Conservation (phyloP, 2,797 vertebrate genomes). For the Eutrigla gurnardus region DNA sequence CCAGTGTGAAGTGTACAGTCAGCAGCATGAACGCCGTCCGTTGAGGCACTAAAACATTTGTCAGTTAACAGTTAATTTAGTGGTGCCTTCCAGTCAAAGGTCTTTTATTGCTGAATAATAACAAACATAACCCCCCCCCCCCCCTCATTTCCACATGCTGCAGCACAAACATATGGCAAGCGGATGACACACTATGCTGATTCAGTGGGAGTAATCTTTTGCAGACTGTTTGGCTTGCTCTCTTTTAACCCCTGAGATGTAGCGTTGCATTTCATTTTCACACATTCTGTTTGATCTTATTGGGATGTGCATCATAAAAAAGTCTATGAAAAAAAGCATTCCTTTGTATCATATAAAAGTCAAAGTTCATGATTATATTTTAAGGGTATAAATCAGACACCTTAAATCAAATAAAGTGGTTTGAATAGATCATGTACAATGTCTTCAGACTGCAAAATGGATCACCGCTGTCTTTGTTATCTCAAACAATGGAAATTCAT, state of each 20-base stretch:
- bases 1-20: not conserved
- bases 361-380: not conserved
- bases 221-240: not conserved
- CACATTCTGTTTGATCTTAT: not conserved
- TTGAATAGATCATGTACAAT: not conserved
- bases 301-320: not conserved
- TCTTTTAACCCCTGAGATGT: not conserved
- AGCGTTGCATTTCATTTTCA: not conserved
- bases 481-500: conserved; percentile 44
- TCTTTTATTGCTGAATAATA: not conserved
- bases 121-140: too few species aligned
- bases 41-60: not conserved
- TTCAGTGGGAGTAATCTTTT: conserved; percentile 1
- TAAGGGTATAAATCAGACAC: not conserved
- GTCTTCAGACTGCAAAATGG: not conserved
- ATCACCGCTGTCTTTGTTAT: conserved; percentile 38
- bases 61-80: not conserved
- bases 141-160: not conserved
- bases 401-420: not conserved
- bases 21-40: not conserved
- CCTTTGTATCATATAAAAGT: not conserved
- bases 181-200: not conserved
- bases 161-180: conserved; percentile 11
- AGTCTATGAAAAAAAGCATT: not conserved
- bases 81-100: not conserved